Conservation (phyloP, 1,140 invertebrate genomes). For the Chironomus tepperi region DNA sequence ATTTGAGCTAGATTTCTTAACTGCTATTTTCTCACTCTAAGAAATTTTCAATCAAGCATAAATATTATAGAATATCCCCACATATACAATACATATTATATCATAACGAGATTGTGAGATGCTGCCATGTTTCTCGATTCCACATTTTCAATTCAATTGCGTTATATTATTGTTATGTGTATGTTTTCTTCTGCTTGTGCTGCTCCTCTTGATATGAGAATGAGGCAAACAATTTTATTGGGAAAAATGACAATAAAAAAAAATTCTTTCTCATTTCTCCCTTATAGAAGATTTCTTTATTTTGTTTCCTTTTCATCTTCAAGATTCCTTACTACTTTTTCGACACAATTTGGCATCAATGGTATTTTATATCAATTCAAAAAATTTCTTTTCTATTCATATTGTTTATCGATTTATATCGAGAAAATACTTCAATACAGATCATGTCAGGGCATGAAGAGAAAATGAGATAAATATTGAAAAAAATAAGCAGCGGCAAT, state of each 20-base stretch:
- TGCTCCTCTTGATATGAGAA: background rate
- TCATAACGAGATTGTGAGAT: too few relatives aligned
- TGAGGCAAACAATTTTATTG: background rate
- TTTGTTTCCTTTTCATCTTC: background rate
- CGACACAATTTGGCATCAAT: conserved; percentile 4
- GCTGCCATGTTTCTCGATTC: background rate
- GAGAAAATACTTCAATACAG: background rate
- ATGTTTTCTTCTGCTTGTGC: background rate
- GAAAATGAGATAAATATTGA: background rate
- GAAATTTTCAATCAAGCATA: background rate
- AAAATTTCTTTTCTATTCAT: background rate
- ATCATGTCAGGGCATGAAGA: background rate
- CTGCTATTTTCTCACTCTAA: background rate
- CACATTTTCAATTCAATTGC: background rate
- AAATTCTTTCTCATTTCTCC: too few relatives aligned
- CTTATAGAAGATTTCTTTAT: background rate
- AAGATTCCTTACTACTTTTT: background rate
- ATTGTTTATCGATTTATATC: background rate
- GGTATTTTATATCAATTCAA: background rate
- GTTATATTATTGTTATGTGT: background rate
- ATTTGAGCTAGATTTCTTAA: background rate
- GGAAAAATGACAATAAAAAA: background rate
- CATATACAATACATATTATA: too few relatives aligned
- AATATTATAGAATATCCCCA: too few relatives aligned
- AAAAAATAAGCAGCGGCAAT: background rate